Evolutionary conservation across 1,140 invertebrate species (phyloP).

Genomic region (Potamilus streckersoni): DNA sequence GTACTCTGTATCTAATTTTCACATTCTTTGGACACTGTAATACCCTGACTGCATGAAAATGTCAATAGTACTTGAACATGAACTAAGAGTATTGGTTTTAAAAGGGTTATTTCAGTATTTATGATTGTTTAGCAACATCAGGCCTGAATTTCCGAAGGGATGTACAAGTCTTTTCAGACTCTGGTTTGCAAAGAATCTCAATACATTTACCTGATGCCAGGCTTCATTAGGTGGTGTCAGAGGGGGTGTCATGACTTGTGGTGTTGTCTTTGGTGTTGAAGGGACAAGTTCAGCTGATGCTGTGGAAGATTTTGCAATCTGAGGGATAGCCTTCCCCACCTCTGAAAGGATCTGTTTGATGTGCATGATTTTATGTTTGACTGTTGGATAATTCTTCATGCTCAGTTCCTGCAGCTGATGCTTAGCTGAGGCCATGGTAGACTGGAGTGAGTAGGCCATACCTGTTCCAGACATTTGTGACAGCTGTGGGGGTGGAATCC

Average conservation of each 20-base stretch:
- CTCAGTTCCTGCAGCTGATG: conserved; percentile 41
- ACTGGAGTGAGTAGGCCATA: conserved; percentile 4
- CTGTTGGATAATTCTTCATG: conserved; percentile 38
- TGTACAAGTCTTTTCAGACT: no score
- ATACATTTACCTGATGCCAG: conserved; percentile 34
- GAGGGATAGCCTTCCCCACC: conserved; percentile 41
- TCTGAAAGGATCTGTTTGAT: conserved; percentile 51
- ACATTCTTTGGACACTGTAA: no score
- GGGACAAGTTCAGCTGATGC: conserved; percentile 44
- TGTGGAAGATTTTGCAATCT: conserved; percentile 24
- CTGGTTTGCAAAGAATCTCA: no score
- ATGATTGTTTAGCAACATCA: no score
- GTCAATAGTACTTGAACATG: no score
- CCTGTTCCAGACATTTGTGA: conserved; percentile 7
- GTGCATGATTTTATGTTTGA: conserved; percentile 44
- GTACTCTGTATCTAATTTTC: no score
- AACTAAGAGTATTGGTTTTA: no score
- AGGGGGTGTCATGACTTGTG: conserved; percentile 60
- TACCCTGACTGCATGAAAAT: no score
- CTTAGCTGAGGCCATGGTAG: conserved; percentile 36
- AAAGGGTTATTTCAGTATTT: no score
- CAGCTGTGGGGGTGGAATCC: conserved; percentile 29
- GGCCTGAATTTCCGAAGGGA: no score
- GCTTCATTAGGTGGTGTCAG: conserved; percentile 60
- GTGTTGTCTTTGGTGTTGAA: conserved; percentile 60